Percentiles rank a stretch among this genome's conserved stretches.
Evolutionary conservation across 2,888 invertebrate species (phyloP).

Genomic region (Drosophila anceps): DNA sequence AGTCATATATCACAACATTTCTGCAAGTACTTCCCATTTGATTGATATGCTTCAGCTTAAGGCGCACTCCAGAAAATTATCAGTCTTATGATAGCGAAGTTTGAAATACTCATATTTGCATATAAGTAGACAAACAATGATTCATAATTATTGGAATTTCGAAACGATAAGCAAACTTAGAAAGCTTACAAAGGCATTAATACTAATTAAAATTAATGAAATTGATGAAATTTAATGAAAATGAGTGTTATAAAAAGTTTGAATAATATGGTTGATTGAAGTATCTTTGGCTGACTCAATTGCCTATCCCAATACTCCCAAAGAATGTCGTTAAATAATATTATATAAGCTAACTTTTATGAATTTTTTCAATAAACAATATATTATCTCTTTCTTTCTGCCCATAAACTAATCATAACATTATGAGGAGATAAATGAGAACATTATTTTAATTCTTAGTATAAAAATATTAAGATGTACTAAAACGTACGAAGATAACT

Average conservation of each 20-base stretch:
- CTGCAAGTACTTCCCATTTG: conserved; percentile 34
- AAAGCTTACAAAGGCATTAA: conserved; percentile 10
- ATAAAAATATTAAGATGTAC: too few relatives aligned
- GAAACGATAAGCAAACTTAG: background rate
- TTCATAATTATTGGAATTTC: conserved; percentile 17
- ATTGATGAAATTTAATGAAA: background rate
- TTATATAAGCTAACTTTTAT: too few relatives aligned
- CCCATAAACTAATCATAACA: too few relatives aligned
- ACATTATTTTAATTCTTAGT: too few relatives aligned
- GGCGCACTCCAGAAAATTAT: background rate
- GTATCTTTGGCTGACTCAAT: too few relatives aligned
- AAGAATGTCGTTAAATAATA: too few relatives aligned
- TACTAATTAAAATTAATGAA: background rate
- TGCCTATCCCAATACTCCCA: too few relatives aligned
- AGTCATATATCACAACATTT: conserved; percentile 35
- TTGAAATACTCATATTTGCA: conserved; percentile 35
- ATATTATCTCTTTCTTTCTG: too few relatives aligned
- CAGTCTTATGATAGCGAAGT: conserved; percentile 3
- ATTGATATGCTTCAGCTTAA: conserved; percentile 45
- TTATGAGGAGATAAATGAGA: too few relatives aligned
- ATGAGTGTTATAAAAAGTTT: background rate
- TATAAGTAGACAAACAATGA: conserved; percentile 31
- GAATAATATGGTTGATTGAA: background rate
- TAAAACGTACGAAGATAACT: background rate
- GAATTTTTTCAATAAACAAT: too few relatives aligned